These are phyloP conservation scores for Tetrax tetrax DNA, from an alignment of 2,113 vertebrate genomes.

Conservation along the genomic window DNA sequence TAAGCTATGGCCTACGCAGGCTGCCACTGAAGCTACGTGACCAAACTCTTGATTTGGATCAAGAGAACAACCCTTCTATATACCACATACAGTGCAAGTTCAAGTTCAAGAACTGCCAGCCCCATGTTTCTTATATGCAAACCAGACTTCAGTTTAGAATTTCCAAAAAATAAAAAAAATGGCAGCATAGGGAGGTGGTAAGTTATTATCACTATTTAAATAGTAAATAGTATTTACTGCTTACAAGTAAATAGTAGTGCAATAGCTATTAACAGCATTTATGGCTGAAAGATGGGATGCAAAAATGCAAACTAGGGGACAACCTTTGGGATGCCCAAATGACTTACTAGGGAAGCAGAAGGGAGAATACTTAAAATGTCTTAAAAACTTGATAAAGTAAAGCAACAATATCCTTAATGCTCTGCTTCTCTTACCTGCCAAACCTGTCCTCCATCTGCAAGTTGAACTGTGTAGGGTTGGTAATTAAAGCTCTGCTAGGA, in stretches of 20 bases:
- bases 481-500: constrained; percentile 71
- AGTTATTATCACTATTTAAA: not conserved
- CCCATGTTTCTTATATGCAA: accelerated
- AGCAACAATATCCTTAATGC: accelerated
- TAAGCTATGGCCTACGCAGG: not conserved
- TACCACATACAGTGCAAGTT: not conserved
- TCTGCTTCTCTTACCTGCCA: constrained; percentile 71
- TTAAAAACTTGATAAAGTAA: not conserved
- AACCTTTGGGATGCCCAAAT: not conserved
- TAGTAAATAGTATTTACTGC: not conserved
- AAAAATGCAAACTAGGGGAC: not conserved
- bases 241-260: not conserved
- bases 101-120: not conserved
- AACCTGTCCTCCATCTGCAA: constrained; percentile 80
- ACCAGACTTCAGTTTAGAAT: not conserved
- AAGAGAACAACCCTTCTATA: not conserved
- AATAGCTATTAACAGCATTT: not conserved
- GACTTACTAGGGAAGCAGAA: not conserved
- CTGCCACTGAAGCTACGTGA: not conserved
- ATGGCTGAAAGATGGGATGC: not conserved
- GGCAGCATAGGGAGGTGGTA: not conserved
- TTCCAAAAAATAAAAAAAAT: not conserved
- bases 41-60: not conserved
- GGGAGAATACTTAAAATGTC: accelerated
- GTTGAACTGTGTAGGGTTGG: constrained; percentile 77